phyloP scores from a whole-genome alignment of 2,113 vertebrate species.

The Varanus komodoensis region DNA sequence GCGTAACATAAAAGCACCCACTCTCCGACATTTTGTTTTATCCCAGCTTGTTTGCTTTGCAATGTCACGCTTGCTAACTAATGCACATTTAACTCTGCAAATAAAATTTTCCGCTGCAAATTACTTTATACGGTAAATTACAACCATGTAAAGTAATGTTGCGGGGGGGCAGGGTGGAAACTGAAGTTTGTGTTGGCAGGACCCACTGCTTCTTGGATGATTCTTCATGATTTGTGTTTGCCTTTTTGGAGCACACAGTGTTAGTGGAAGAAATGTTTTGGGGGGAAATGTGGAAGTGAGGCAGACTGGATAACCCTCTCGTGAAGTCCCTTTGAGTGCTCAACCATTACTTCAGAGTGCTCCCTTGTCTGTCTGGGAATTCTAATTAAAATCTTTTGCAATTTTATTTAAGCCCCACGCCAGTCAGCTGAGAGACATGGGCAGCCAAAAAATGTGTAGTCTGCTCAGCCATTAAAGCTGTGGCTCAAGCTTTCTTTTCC shows the following conservation, averaged over 20 bases:
- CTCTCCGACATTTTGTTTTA: constrained; percentile 1
- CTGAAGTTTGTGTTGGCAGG: background rate
- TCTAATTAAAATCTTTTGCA: constrained; percentile 40
- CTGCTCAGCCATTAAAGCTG: constrained; percentile 22
- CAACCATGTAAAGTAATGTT: background rate
- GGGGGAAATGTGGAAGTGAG: background rate
- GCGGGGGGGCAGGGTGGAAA: background rate
- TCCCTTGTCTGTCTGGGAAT: constrained; percentile 9
- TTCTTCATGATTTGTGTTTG: background rate
- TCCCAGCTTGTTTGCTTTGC: constrained; percentile 37
- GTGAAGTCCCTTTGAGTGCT: fast-evolving
- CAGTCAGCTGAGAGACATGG: constrained; percentile 54
- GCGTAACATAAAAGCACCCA: background rate
- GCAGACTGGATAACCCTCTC: background rate
- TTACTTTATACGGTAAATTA: constrained; percentile 15
- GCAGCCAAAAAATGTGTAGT: constrained; percentile 48
- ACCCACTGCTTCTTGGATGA: background rate
- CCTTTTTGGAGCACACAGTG: background rate
- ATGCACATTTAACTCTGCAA: constrained; percentile 17
- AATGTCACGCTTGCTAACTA: background rate
- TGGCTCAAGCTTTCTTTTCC: fast-evolving
- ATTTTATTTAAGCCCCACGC: constrained; percentile 52
- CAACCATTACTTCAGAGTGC: constrained; percentile 17
- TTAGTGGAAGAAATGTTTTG: fast-evolving
- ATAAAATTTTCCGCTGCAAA: constrained; percentile 24